Percentiles rank a stretch among this genome's conserved stretches.
phyloP scores from a whole-genome alignment of 2,113 vertebrate species.

The Rhabdomys dilectus region DNA sequence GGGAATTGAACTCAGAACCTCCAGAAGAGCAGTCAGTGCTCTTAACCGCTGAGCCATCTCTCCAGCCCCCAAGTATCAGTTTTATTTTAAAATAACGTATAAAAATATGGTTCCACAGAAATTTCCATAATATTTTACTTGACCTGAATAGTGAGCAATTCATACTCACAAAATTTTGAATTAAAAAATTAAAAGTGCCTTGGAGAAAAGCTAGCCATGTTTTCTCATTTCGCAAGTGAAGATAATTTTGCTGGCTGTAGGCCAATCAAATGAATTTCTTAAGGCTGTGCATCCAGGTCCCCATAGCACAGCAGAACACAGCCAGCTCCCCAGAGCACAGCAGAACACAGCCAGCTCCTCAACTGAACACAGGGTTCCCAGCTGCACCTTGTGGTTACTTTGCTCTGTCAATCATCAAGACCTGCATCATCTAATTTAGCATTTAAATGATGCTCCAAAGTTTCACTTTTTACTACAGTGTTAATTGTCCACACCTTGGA shows the following conservation, averaged over 20 bases:
- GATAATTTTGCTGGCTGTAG: neutral
- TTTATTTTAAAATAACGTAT: constrained; percentile 20
- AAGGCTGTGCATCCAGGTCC: neutral
- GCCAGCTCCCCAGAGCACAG: too few relatives aligned
- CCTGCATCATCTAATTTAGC: neutral
- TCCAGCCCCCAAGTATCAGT: neutral
- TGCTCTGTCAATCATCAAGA: neutral
- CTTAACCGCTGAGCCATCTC: too few relatives aligned
- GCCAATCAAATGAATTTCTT: constrained; percentile 37
- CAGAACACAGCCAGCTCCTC: too few relatives aligned
- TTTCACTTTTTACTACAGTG: constrained; percentile 39
- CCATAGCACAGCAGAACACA: too few relatives aligned
- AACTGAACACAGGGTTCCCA: neutral
- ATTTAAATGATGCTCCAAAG: neutral
- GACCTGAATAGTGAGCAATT: neutral
- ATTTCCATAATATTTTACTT: constrained; percentile 8
- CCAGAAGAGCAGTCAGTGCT: too few relatives aligned
- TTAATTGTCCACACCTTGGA: neutral
- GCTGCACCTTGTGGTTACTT: neutral
- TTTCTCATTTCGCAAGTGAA: constrained; percentile 38
- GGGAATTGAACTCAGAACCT: too few relatives aligned
- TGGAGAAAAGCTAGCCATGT: constrained; percentile 9
- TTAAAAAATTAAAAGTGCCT: neutral
- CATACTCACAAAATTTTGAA: neutral
- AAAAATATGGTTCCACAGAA: neutral